Evolutionary conservation across 2,113 vertebrate genomes (phyloP).

Genomic region (Theristicus caerulescens): DNA sequence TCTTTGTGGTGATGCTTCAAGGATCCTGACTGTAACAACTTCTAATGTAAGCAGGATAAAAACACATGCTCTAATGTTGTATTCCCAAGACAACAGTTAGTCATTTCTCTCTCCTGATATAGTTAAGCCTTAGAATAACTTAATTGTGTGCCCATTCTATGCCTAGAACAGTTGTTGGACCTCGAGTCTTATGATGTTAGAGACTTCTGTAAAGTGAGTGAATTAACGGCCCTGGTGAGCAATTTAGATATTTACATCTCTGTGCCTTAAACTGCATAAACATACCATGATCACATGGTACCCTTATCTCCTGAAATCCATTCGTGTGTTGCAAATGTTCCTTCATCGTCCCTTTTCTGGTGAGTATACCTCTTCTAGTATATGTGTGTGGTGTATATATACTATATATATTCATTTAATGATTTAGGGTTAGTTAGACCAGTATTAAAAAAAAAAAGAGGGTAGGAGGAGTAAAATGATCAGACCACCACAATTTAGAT

Average conservation of each 20-base stretch:
- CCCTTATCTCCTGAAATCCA: neutral
- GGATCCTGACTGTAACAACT: neutral
- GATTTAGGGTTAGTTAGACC: neutral
- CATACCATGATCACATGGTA: neutral
- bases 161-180: neutral
- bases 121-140: neutral
- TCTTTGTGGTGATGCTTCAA: neutral
- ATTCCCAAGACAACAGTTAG: neutral
- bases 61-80: neutral
- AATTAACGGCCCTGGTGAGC: neutral
- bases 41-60: neutral
- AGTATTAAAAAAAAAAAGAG: neutral
- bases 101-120: neutral
- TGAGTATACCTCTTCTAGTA: neutral
- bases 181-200: neutral
- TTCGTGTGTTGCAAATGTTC: neutral
- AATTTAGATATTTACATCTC: neutral
- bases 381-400: neutral
- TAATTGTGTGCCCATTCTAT: neutral
- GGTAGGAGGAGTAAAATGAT: neutral
- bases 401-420: neutral
- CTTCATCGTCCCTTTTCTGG: neutral
- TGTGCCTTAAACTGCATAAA: neutral
- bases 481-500: neutral
- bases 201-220: neutral